Conservation (phyloP, 2,797 vertebrate species). For the Taenioides sp. region DNA sequence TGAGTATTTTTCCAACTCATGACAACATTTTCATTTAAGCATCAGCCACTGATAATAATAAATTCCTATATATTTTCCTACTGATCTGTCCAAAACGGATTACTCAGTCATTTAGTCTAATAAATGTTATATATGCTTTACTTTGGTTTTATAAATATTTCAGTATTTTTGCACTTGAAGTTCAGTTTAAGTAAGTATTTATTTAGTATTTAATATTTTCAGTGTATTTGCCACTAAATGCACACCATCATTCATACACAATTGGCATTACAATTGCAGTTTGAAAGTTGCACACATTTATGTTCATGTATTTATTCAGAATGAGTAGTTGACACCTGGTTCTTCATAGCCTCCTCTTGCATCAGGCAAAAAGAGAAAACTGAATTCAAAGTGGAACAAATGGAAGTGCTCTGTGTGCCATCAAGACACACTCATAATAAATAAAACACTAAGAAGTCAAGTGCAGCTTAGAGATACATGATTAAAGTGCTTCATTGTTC, state of each 20-base stretch:
- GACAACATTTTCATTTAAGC: background rate
- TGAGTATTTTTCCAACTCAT: background rate
- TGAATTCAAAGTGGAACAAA: slow-evolving; percentile 9
- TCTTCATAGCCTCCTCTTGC: background rate
- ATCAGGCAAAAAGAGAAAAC: background rate
- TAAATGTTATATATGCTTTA: background rate
- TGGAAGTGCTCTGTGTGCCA: slow-evolving; percentile 24
- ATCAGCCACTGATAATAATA: background rate
- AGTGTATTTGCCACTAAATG: background rate
- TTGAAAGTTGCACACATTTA: background rate
- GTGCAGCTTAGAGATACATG: slow-evolving; percentile 65
- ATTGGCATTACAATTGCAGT: background rate
- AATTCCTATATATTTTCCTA: background rate
- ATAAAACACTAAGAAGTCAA: slow-evolving; percentile 53
- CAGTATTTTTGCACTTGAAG: too few species aligned
- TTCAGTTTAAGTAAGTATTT: background rate
- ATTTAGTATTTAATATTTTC: background rate
- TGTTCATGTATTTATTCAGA: background rate
- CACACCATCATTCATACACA: background rate
- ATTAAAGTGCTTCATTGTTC: slow-evolving; percentile 57
- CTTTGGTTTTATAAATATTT: background rate
- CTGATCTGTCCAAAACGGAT: background rate
- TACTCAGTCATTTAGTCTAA: background rate
- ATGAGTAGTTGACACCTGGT: background rate
- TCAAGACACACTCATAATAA: slow-evolving; percentile 21